A percentile compares a stretch with the other conserved stretches of the same genome.
Conservation (phyloP, 2,797 vertebrate species). For the Champsocephalus gunnari region DNA sequence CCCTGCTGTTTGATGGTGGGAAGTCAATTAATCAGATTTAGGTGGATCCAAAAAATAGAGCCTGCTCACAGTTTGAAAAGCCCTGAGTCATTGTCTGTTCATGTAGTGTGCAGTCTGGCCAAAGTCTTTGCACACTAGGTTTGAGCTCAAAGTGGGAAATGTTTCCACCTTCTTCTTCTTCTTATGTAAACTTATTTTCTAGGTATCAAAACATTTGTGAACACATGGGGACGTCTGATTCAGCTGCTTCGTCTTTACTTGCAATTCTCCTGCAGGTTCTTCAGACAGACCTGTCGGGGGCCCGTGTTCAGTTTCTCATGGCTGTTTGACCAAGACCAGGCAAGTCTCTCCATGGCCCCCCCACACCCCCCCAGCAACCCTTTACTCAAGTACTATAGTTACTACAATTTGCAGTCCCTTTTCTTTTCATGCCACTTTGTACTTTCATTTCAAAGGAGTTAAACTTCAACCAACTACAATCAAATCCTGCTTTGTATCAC, state of each 20-base stretch:
- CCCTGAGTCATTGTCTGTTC: slow-evolving; percentile 67
- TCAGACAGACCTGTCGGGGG: slow-evolving; percentile 15
- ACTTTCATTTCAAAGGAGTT: too few relatives aligned
- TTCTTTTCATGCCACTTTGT: too few relatives aligned
- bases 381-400: too few relatives aligned
- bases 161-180: not conserved
- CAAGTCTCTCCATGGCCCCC: not conserved
- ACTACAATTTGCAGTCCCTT: too few relatives aligned
- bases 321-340: slow-evolving; percentile 39
- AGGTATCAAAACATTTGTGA: not conserved
- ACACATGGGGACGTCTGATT: too few relatives aligned
- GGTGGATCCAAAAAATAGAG: slow-evolving; percentile 34
- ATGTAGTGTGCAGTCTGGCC: slow-evolving; percentile 46
- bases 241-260: too few relatives aligned
- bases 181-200: not conserved
- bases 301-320: slow-evolving; percentile 40
- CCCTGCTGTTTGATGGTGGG: slow-evolving; percentile 52
- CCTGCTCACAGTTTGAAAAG: slow-evolving; percentile 36
- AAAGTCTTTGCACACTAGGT: slow-evolving; percentile 39
- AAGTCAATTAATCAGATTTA: slow-evolving; percentile 58
- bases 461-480: too few relatives aligned
- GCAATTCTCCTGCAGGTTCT: not conserved
- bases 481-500: too few relatives aligned
- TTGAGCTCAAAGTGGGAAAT: not conserved
- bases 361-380: not conserved